Percentiles rank a stretch among this genome's conserved stretches.
These are phyloP conservation scores for Bursaphelenchus okinawaensis DNA, from an alignment of 2,888 invertebrate species.

Conservation along the genomic window DNA sequence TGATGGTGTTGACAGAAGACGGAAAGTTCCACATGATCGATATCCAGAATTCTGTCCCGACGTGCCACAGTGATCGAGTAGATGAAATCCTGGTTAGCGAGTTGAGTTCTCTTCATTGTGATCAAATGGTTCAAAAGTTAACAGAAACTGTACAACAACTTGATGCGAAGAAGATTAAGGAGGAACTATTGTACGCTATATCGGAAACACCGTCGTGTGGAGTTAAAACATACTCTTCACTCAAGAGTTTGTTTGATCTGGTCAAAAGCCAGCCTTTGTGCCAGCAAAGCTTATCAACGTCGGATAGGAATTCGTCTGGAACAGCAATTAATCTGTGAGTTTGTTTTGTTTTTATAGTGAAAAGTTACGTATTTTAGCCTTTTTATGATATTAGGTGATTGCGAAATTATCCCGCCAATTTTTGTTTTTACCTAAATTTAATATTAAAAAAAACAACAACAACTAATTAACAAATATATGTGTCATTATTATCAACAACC, in stretches of 20 bases:
- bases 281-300: neutral
- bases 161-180: neutral
- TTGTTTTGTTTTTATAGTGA: too few species aligned
- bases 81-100: slow-evolving; percentile 1
- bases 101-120: neutral
- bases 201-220: neutral
- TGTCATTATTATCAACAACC: too few species aligned
- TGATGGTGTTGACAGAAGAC: neutral
- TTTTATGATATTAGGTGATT: too few species aligned
- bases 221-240: neutral
- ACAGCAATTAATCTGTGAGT: neutral
- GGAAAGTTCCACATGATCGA: neutral
- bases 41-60: neutral
- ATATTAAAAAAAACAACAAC: too few species aligned
- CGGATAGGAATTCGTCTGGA: neutral
- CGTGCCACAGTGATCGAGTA: neutral
- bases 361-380: too few species aligned
- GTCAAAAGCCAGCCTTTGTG: neutral
- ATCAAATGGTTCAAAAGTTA: neutral
- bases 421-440: too few species aligned
- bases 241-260: neutral
- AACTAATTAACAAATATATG: too few species aligned
- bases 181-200: neutral
- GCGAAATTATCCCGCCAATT: too few species aligned
- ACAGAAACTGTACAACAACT: neutral